Conservation (phyloP, 1,140 invertebrate species). For the Tetramorium simillimum region DNA sequence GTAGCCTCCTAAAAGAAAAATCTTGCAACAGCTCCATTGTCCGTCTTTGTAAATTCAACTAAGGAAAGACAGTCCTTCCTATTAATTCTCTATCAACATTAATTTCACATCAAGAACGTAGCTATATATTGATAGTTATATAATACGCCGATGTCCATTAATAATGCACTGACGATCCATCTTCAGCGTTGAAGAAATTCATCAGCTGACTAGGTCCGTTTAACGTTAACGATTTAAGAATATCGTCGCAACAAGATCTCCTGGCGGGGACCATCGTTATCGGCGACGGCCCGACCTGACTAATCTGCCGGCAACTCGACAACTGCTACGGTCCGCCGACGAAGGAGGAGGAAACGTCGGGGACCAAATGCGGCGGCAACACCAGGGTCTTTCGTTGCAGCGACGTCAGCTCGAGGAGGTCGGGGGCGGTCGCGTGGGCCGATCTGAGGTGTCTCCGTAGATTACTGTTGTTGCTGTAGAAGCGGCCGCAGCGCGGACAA, state of each 20-base stretch:
- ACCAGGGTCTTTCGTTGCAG: slow-evolving; percentile 69
- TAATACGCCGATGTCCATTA: neutral
- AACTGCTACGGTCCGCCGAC: neutral
- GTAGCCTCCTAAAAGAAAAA: neutral
- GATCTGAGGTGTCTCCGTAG: slow-evolving; percentile 83
- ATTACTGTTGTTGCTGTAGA: slow-evolving; percentile 85
- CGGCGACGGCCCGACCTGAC: neutral
- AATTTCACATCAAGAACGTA: slow-evolving; percentile 12
- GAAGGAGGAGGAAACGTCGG: neutral
- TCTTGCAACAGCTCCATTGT: neutral
- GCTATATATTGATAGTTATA: neutral
- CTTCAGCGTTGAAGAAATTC: neutral
- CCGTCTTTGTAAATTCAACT: neutral
- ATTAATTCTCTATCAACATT: slow-evolving; percentile 1
- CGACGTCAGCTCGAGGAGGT: slow-evolving; percentile 77
- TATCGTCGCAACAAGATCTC: neutral
- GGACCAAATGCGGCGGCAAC: neutral
- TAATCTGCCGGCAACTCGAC: neutral
- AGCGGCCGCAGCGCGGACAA: slow-evolving; percentile 82
- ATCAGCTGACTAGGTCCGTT: neutral
- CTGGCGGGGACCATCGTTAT: neutral
- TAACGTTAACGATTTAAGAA: neutral
- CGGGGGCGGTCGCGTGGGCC: slow-evolving; percentile 79
- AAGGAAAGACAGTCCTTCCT: neutral
- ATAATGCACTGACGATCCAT: neutral